phyloP scores from a whole-genome alignment of 2,888 invertebrate species.

The Luffia ferchaultella region DNA sequence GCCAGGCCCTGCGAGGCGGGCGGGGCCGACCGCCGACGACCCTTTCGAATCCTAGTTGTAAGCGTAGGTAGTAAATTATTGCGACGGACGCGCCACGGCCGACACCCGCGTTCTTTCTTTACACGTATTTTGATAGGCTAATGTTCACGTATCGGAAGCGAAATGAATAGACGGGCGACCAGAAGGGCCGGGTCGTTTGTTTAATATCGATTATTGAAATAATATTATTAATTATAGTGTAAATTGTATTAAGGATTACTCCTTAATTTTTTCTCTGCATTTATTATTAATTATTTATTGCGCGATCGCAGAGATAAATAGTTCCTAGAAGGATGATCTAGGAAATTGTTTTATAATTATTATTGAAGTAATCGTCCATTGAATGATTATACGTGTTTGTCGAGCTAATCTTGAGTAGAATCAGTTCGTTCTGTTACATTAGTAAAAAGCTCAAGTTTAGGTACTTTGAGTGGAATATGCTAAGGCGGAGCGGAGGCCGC shows the following conservation, averaged over 20 bases:
- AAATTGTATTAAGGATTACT: slow-evolving; percentile 23
- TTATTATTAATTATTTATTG: slow-evolving; percentile 28
- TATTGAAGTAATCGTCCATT: neutral
- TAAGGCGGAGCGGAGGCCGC: neutral
- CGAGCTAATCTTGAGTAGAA: neutral
- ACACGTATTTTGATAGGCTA: neutral
- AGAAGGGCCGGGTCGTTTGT: slow-evolving; percentile 3
- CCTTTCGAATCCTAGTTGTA: slow-evolving; percentile 56
- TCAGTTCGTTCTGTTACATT: neutral
- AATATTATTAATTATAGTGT: slow-evolving; percentile 19
- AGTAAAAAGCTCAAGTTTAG: neutral
- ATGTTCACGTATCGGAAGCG: neutral
- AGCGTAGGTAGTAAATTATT: slow-evolving; percentile 45
- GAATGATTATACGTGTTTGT: neutral
- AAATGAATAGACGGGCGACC: slow-evolving; percentile 6
- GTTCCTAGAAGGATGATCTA: neutral
- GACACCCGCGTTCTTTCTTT: neutral
- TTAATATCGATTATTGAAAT: slow-evolving; percentile 5
- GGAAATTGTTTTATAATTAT: neutral
- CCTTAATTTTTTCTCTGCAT: slow-evolving; percentile 33
- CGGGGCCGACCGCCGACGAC: slow-evolving; percentile 18
- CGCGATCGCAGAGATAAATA: slow-evolving; percentile 24
- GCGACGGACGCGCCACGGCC: slow-evolving; percentile 14
- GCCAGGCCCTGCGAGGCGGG: slow-evolving; percentile 14
- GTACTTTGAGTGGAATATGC: neutral